Base-by-base conservation (phyloP, 2,888 invertebrate species). In the Hipparchia sbordonii region DNA sequence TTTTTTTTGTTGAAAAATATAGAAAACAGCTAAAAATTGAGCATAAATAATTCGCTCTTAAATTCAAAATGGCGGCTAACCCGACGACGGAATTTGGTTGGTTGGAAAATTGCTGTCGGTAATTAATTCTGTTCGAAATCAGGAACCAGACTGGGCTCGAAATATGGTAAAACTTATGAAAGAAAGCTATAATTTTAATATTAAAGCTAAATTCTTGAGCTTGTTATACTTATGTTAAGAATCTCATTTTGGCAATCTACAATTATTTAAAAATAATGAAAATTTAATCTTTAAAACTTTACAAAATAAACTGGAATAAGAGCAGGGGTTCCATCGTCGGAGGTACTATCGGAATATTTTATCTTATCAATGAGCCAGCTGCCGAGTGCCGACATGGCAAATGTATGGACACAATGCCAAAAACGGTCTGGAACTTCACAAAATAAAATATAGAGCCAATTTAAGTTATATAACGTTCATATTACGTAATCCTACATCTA, bases 371-470 rank as follows among this genome's bases (percentile, higher is more conserved):
- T 71, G 70, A 73, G 67, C 73, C 73, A 71, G 71, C 39, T 52
- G 63, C 56, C 45, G 62, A 73, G 13, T 52, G 59, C 56, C 45
- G 62, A 65, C 46, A 68, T 66, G 67, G 68, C 66, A 56, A 67
- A 57, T 68, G 61, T 67, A 54, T 67, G 57, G 68, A 71, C 51
- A 54, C 57, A 61, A 70, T 72, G 70, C 70, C 70, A 72, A 75
- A 70, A 70, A 63, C 63, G 59, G 59, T 67, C 54, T 67, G 60
- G 67, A 67, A 54, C 57, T 48, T 56, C 54, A 67, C 67, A 70
- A 54, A 73, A 63, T 75, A 71, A 73, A 74, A 39, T 63, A 51
- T 72, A 67, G 63, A 67, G 67, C 70, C 73, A 71, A 71, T 66
- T 67, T 67, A 66, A 6, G 12, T 46, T 57, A 57, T 23, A 54